phyloP scores from a whole-genome alignment of 2,888 invertebrate species.

The Cosmorhoe ocellata region DNA sequence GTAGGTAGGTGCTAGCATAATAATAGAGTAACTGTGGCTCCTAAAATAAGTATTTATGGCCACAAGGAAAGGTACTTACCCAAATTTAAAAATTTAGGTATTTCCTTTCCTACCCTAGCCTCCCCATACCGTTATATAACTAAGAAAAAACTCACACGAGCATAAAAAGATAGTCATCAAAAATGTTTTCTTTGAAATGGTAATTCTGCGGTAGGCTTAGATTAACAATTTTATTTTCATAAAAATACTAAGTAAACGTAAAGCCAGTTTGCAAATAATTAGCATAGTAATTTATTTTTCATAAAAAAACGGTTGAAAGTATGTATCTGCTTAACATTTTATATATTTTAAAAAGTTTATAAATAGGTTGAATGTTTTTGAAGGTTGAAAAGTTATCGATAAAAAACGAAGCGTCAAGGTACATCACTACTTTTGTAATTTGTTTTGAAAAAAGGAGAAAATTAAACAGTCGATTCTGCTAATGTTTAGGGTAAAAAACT shows the following conservation, averaged over 20 bases:
- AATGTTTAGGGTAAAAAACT: constrained; percentile 9
- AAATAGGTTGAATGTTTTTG: too few species aligned
- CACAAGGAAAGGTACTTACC: too few species aligned
- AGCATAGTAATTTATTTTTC: constrained; percentile 8
- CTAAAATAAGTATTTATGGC: too few species aligned
- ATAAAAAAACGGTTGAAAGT: background rate
- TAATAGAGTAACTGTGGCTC: too few species aligned
- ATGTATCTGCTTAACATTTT: too few species aligned
- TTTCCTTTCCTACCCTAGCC: too few species aligned
- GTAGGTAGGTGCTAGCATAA: too few species aligned
- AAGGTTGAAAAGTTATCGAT: background rate
- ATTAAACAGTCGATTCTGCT: too few species aligned
- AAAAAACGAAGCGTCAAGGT: constrained; percentile 2
- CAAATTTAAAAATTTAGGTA: too few species aligned
- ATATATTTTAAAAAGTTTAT: too few species aligned
- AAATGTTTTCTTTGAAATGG: constrained; percentile 34
- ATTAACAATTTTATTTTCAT: constrained; percentile 27
- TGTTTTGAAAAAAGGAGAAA: too few species aligned
- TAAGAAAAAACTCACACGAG: background rate
- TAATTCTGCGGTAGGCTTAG: constrained; percentile 26
- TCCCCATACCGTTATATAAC: too few species aligned
- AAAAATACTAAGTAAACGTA: constrained; percentile 21
- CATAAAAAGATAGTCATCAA: constrained; percentile 18
- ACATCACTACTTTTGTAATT: constrained; percentile 2
- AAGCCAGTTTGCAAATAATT: constrained; percentile 11